Evolutionary conservation across 2,797 vertebrate genomes (phyloP), one percentile per base, ranked within the genome.

Genomic region (Sylvilagus floridanus): DNA sequence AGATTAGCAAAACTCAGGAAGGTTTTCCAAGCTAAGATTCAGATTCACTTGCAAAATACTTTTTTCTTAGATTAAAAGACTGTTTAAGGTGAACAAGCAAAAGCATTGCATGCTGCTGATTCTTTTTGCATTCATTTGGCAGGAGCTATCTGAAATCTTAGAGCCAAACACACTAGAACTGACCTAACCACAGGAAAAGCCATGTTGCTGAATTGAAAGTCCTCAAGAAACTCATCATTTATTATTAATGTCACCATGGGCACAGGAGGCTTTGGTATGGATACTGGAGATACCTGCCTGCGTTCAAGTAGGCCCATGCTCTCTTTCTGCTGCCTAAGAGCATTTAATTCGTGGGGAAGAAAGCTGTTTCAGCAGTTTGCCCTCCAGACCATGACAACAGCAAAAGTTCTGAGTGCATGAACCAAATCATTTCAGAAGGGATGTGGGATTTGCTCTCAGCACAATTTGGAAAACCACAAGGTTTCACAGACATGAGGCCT

Each of bases 171-270:
- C 21, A 47, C 73, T 42, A 42, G 37, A 50, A 94, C 28, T 75
- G 82, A 90, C 72, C 96, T 95, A 90, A 95, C 75, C 94, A 92
- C 90, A 88, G 94, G 87, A 95, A 93, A 93, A 89, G 63, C 57
- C 88, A 71, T n/a, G 68, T 5, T 84, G 82, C 88, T 95, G 94
- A 94, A 75, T 13, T 95, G 78, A 95, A 95, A 91, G 84, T 66
- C 89, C 90, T 73, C 66, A 94, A 89, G 79, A 93, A 81, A 91
- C 24, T 73, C 3, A 0, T 71, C 69, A 77, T 96, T 84, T 86
- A 96, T 95, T 96, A 95, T 96, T 97, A 93, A 97, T 85, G n/a
- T 90, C 90, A 90, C 82, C 68, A 37, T 72, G 65, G 66, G 78
- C 78, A 77, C 9, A 3, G 0, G 60, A 73, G 71, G 50, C 84